Evolutionary conservation across 2,113 vertebrate genomes (phyloP), one percentile per base, ranked within the genome.

Genomic region (Gallinago jamesoni): DNA sequence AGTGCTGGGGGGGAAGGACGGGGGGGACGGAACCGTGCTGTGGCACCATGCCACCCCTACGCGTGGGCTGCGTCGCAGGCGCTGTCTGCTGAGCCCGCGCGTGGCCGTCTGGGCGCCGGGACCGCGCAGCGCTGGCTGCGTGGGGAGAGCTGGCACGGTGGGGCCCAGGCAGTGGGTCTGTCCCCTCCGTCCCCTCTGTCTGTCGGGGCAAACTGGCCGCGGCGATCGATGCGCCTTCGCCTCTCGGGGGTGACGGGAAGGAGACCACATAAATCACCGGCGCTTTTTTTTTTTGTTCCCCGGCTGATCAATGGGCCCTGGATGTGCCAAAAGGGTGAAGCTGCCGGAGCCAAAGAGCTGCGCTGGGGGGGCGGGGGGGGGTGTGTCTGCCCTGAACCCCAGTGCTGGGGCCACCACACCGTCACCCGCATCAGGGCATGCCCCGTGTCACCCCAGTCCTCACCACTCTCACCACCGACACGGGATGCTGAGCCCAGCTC

Each of bases 21-120:
- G 22, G 53, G 28, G 28, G 15, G 35, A 88, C 37, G 64, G 45
- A 63, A 41, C 59, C 9, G 21, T 63, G 87, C 88, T 7, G 48
- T 76, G 91, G 83, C 56, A 23, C 87, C 23, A 57, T 80, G 95
- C 93, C 91, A 91, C 95, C 72, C 67, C 47, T 10, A 81, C 9
- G 93, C 68, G 91, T 91, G 91, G 95, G 93, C 91, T 41, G 93
- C 59, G 57, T 86, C 57, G 77, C 93, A 57, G 95, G 93, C 77
- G 45, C 93, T 81, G 95, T 89, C 93, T 95, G 94, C 95, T 70
- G 84, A 90, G 93, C 69, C 83, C 84, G 72, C 57, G 82, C 62
- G 68, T 15, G 89, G 77, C 95, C 60, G 94, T 92, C 95, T 94
- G 94, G 83, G 94, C 37, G 70, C 92, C 52, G 92, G 87, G 95